Conservation (phyloP, 2,113 vertebrate species). For the Nycticorax nycticorax region DNA sequence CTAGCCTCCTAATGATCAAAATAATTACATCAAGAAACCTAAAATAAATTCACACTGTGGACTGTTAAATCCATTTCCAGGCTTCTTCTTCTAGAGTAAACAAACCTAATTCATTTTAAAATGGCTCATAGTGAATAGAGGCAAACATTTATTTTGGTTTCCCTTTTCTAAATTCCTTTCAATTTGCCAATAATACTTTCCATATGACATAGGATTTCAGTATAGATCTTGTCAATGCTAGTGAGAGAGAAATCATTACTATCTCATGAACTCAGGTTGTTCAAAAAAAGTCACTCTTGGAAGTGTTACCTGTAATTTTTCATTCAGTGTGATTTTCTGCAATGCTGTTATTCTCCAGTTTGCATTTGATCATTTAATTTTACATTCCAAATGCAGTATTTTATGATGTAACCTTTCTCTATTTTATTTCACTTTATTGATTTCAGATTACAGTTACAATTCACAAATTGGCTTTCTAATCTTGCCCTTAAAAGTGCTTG, state of each 20-base stretch:
- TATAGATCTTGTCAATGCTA: not conserved
- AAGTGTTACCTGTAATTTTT: not conserved
- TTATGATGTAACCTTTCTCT: not conserved
- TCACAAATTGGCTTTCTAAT: not conserved
- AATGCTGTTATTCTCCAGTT: not conserved
- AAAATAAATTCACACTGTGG: not conserved
- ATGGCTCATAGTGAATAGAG: not conserved
- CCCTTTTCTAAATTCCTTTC: not conserved
- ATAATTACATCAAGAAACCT: not conserved
- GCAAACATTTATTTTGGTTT: not conserved
- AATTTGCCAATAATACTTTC: not conserved
- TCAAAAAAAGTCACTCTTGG: not conserved
- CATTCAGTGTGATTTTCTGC: not conserved
- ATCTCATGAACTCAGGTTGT: not conserved
- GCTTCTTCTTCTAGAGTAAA: not conserved
- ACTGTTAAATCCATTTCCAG: not conserved
- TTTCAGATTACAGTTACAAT: not conserved
- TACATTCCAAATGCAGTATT: not conserved
- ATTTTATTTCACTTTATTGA: not conserved
- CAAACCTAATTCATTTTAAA: not conserved
- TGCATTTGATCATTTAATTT: not conserved
- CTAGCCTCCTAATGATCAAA: not conserved
- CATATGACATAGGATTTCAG: not conserved
- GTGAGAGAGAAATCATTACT: not conserved
- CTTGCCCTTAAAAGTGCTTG: not conserved